Evolutionary conservation across 2,113 vertebrate species (phyloP), one percentile per base, ranked within the genome.

Genomic region (Cyphomyrus plagiostoma): DNA sequence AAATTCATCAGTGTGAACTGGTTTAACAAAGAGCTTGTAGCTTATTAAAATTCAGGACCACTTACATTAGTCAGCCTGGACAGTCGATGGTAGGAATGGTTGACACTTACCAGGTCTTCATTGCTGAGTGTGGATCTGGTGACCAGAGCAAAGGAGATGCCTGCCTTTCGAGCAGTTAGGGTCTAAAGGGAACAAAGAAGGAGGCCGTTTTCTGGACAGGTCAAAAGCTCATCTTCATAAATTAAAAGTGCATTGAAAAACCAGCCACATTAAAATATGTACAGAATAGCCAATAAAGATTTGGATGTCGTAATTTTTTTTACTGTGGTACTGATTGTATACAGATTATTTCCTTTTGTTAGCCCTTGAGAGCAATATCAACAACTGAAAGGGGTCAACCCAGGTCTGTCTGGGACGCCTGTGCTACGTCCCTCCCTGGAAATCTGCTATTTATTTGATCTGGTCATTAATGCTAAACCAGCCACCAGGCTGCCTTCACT

Each of bases 121-220:
- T 98, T 97, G 93, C 99, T 97, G 88, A 98, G 92, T 80, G 98
- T 99, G 42, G 98, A 97, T 90, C 98, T 95, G 93, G 96, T 98
- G 92, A 98, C 97, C 94, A 98, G 98, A 92, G 97, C 97, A 91
- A 99, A 96, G 77, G 98, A 99, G 92, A 99, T 97, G 93, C 98
- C 98, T 94, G 98, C 98, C 96, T 99, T 99, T 94, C 98, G 96
- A 94, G 98, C 98, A 95, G 98, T 96, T 93, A 99, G 94, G 3
- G 98, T 99, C 98, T 99, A 93, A 89, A 89, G 23, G 91, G 91
- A 58, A 89, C 84, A 58, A 50, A 85, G 53, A 45, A 7, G 23
- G 26, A 45, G 8, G 42, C 2, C 26, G 3, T 77, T 39, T 39
- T 77, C 30, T 35, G 26, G 35, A 35, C 35, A 35, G 35, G 35